Conservation (phyloP, 2,113 vertebrate genomes). For the Sorex fumeus region DNA sequence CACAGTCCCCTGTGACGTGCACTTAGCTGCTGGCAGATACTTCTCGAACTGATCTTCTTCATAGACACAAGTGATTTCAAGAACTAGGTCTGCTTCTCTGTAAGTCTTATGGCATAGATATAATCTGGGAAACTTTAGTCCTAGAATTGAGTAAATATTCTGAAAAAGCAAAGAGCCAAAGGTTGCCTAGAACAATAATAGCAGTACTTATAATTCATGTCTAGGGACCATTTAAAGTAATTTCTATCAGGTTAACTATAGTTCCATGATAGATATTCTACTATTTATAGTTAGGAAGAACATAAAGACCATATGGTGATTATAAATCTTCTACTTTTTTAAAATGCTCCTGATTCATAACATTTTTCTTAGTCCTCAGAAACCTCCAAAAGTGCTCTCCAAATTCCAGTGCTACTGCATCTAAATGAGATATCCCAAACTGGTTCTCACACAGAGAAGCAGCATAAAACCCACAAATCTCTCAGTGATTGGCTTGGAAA, state of each 20-base stretch:
- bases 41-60: background rate
- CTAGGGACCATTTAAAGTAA: slow-evolving; percentile 3
- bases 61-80: background rate
- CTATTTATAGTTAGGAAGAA: background rate
- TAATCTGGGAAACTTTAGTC: background rate
- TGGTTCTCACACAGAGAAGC: background rate
- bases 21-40: background rate
- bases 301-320: background rate
- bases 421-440: background rate
- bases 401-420: background rate
- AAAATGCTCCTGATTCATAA: background rate
- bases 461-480: background rate
- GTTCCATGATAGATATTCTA: slow-evolving; percentile 10
- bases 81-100: background rate
- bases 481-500: slow-evolving; percentile 30
- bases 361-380: background rate
- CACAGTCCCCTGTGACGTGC: background rate
- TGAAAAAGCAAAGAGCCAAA: slow-evolving; percentile 26
- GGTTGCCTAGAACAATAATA: background rate
- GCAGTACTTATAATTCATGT: background rate
- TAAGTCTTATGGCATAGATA: background rate
- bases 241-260: background rate
- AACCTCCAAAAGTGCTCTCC: background rate
- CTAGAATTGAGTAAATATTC: slow-evolving; percentile 8
- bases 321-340: background rate